Evolutionary conservation across 2,888 invertebrate species (phyloP), one percentile per base, ranked within the genome.

Genomic region (Synanthedon andrenaeformis): DNA sequence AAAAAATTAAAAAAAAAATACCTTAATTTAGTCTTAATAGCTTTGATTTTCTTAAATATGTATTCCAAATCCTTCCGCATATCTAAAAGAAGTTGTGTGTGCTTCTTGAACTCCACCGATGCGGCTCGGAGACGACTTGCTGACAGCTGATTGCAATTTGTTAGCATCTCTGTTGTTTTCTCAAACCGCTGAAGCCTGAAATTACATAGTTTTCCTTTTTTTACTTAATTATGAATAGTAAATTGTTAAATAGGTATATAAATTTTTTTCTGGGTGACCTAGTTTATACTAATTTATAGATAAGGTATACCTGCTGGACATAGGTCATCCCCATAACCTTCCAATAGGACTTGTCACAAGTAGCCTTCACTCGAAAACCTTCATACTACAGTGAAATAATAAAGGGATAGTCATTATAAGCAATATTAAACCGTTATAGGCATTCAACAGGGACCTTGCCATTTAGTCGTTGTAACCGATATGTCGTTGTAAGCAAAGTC

Each of bases 91-190:
- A 96, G 87, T 57, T 93, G 92, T 0, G 96, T 96, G 72, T 98
- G 97, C 62, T 93, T 94, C 68, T 94, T 96, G 66, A 98, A 97
- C 70, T 99, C 98, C 0, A 91, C 91, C 8, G 92, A 92, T 0
- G 97, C 96, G 17, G 91, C 92, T 69, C 96, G 94, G 53, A 96
- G 90, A 11, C 99, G 90, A 59, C 93, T 93, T 3, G 94, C 92
- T 1, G 98, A 96, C n/a, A 99, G 79, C 14, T 96, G 94, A 78
- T 98, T 98, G 74, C 98, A 98, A 76, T 98, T 99, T 10, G 96
- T 93, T 41, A 99, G 84, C 99, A 99, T 99, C 87, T 99, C 99
- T 71, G 99, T 99, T 0, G 99, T 99, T 79, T 99, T 99, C 73
- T 99, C 99, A 84, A 98, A 99, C 54, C 98, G 90, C 68, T 96